phyloP scores from a whole-genome alignment of 2,888 invertebrate species.

The Drosophila anceps region DNA sequence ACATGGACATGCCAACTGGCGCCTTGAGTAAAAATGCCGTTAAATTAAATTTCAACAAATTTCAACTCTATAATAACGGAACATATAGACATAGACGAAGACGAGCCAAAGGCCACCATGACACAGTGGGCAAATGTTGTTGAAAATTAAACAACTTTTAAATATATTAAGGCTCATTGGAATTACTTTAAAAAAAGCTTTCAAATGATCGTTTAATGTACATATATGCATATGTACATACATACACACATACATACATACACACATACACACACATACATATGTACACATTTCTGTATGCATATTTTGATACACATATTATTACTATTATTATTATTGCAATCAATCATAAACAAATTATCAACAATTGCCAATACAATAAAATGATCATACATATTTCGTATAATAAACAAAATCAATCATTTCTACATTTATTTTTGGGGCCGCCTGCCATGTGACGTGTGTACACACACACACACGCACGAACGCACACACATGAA shows the following conservation, averaged over 20 bases:
- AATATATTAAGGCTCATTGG: neutral
- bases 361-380: slow-evolving; percentile 41
- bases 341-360: slow-evolving; percentile 23
- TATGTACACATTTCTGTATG: neutral
- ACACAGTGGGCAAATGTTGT: slow-evolving; percentile 1
- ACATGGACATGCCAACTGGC: too few relatives aligned
- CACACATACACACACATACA: neutral
- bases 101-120: neutral
- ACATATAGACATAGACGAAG: neutral
- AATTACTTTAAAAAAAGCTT: too few relatives aligned
- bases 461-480: slow-evolving; percentile 6
- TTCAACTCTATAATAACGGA: neutral
- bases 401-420: slow-evolving; percentile 54
- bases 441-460: slow-evolving; percentile 36
- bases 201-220: neutral
- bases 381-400: slow-evolving; percentile 36
- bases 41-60: neutral
- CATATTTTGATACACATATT: neutral
- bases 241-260: neutral
- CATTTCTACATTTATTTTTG: slow-evolving; percentile 34
- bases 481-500: neutral
- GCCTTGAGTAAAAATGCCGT: neutral
- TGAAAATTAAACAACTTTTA: neutral
- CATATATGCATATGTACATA: neutral
- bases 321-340: neutral